Conservation (phyloP, 2,888 invertebrate species). For the Sinotaia quadrata region DNA sequence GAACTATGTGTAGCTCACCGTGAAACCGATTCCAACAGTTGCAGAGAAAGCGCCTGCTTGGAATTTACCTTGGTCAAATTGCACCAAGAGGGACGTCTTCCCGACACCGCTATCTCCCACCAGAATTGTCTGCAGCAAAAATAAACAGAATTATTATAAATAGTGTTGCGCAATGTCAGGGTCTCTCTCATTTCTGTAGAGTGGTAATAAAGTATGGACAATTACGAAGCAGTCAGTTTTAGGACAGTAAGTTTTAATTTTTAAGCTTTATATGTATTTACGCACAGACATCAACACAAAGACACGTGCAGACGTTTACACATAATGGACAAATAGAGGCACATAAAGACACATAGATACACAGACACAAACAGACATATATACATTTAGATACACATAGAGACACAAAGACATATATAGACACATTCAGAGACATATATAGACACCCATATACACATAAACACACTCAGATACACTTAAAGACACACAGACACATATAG, state of each 20-base stretch:
- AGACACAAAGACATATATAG: not conserved
- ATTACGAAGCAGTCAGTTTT: too few relatives aligned
- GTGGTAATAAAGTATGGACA: too few relatives aligned
- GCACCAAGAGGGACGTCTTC: constrained; percentile 91
- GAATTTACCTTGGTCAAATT: constrained; percentile 94
- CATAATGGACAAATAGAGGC: not conserved
- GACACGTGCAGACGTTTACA: too few relatives aligned
- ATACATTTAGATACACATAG: not conserved
- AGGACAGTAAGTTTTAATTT: too few relatives aligned
- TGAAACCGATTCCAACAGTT: constrained; percentile 94
- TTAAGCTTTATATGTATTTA: too few relatives aligned
- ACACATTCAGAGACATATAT: not conserved
- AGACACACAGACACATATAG: constrained; percentile 8
- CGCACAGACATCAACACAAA: too few relatives aligned
- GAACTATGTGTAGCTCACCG: constrained; percentile 81
- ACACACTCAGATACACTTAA: not conserved
- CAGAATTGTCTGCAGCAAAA: constrained; percentile 84
- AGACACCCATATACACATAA: constrained; percentile 2
- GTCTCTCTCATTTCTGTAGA: too few relatives aligned
- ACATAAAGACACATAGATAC: constrained; percentile 2
- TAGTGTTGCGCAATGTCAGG: too few relatives aligned
- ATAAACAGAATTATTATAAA: too few relatives aligned
- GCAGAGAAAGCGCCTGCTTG: constrained; percentile 93
- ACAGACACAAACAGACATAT: not conserved
- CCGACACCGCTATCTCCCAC: constrained; percentile 94